phyloP scores from a whole-genome alignment of 2,888 invertebrate species.

The Eucera pruinosa region DNA sequence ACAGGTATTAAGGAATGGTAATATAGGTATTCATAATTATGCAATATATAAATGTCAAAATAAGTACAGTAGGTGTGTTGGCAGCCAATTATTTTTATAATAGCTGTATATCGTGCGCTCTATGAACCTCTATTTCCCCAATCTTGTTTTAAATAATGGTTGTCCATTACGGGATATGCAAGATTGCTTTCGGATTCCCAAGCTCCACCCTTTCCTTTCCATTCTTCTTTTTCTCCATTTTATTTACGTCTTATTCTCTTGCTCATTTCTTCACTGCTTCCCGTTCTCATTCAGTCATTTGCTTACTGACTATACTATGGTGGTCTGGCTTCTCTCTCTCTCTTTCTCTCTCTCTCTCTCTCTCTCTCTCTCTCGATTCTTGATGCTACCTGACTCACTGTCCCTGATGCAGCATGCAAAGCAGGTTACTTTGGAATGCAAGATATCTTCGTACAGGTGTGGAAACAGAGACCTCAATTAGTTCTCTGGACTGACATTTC shows the following conservation, averaged over 20 bases:
- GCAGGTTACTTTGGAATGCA: conserved; percentile 44
- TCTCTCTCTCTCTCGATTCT: too few species aligned
- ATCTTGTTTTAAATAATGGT: background rate
- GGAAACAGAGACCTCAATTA: conserved; percentile 66
- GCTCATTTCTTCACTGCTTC: background rate
- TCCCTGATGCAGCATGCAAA: conserved; percentile 39
- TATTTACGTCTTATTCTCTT: background rate
- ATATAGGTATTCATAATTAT: too few species aligned
- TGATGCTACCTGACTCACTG: background rate
- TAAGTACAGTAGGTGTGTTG: too few species aligned
- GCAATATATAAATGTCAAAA: too few species aligned
- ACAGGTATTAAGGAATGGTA: too few species aligned
- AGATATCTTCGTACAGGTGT: conserved; percentile 52
- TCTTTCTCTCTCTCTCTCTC: background rate
- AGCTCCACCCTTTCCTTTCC: background rate
- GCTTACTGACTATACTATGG: conserved; percentile 26
- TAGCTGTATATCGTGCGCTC: too few species aligned
- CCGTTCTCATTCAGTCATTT: conserved; percentile 21
- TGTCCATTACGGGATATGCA: background rate
- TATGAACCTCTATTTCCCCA: too few species aligned
- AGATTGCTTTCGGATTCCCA: background rate
- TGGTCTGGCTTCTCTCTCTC: too few species aligned
- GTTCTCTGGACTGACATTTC: conserved; percentile 22
- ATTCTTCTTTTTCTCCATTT: background rate
- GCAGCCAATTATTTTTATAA: too few species aligned